Evolutionary conservation across 2,797 vertebrate genomes (phyloP), one percentile per base, ranked within the genome.

Genomic region (Tapera naevia): DNA sequence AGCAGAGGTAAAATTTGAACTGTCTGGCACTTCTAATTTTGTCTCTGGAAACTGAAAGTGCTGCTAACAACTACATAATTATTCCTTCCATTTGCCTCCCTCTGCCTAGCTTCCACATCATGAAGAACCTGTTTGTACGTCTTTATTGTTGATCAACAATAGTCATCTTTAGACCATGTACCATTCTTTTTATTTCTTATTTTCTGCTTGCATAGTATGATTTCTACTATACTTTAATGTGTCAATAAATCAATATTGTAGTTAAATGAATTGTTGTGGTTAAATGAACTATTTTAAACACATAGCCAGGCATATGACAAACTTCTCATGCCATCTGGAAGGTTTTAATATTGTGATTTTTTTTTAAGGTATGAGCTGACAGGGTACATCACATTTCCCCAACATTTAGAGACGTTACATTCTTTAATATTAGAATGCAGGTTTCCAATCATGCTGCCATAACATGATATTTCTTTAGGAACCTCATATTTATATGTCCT

Each of bases 1-100:
- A 65, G 85, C 60, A 92, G 92, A 95, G 80, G 39, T 67, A 95
- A 91, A 96, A 94, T 92, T 83, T 73, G 66, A 95, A 87, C 93
- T 80, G 93, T 96, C 89, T 92, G 81, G 88, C 74, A 73, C 91
- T 96, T 97, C 76, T 88, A 86, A 94, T 97, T 97, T 97, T 94
- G 71, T 87, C 74, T 90, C 66, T 94, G 82, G 85, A 95, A 94
- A 88, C 37, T 53, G 51, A 43, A 94, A 91, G 64, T 46, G 46
- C 62, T 88, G 79, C 76, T 96, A 80, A 94, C 79, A 83, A 66
- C 28, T 91, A 66, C 16, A 2, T 84, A 94, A 93, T 45, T 71
- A 18, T 43, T 75, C 30, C 39, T 43, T 80, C 54, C 1, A 0
- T 53, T 90, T 57, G 13, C 43, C 22, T 70, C 51, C 74, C 67